A percentile compares a stretch with the other conserved stretches of the same genome.
These are phyloP conservation scores for Hydropotes inermis DNA, from an alignment of 2,113 vertebrate species.

Conservation along the genomic window DNA sequence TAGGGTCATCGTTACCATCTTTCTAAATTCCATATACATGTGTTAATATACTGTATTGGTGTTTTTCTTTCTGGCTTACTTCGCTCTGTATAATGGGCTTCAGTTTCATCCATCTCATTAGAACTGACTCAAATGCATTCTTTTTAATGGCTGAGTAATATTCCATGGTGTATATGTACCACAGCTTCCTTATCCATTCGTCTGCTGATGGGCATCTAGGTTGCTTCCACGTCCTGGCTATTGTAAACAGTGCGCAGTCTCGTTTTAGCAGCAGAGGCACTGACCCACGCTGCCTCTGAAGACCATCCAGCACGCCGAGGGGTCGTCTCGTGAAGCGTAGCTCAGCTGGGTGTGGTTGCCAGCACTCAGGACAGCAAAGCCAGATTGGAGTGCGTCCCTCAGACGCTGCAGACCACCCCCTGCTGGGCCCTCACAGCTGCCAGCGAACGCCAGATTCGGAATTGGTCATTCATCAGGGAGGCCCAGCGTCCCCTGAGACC, in stretches of 20 bases:
- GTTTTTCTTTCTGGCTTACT: neutral
- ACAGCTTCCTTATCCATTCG: too few species aligned
- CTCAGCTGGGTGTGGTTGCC: too few species aligned
- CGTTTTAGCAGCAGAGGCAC: accelerated
- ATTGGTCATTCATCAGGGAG: neutral
- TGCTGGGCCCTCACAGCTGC: accelerated
- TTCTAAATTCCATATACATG: neutral
- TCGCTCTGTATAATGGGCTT: neutral
- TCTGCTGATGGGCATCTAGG: too few species aligned
- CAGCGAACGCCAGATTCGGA: accelerated
- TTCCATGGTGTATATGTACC: too few species aligned
- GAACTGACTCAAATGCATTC: neutral
- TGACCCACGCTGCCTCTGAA: accelerated
- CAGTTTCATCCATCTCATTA: neutral
- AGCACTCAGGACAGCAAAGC: accelerated
- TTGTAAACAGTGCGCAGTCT: too few species aligned
- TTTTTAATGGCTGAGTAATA: too few species aligned
- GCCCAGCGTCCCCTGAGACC: accelerated
- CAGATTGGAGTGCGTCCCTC: neutral
- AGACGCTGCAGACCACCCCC: accelerated
- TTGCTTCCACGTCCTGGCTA: too few species aligned
- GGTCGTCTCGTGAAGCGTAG: neutral
- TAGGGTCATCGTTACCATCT: neutral
- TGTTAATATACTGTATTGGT: neutral
- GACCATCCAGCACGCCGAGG: accelerated